Percentiles rank a stretch among this genome's conserved stretches.
Evolutionary conservation across 2,113 vertebrate genomes (phyloP).

Genomic region (Sigmodon hispidus): DNA sequence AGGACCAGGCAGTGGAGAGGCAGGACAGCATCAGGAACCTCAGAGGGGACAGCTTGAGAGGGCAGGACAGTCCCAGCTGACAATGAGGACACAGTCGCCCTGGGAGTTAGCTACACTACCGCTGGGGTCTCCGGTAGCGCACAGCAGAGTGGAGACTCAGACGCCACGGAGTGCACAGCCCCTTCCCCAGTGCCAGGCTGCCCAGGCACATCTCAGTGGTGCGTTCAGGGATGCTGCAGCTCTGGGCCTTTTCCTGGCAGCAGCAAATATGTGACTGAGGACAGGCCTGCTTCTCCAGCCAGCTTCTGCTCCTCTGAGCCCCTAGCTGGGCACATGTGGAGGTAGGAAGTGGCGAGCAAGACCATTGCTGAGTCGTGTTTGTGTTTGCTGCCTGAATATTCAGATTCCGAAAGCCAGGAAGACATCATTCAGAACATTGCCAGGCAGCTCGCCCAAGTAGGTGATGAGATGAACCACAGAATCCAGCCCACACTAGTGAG

Average conservation of each 20-base stretch:
- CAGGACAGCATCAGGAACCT: background rate
- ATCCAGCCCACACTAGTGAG: slow-evolving; percentile 76
- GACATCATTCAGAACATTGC: slow-evolving; percentile 82
- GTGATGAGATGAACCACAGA: slow-evolving; percentile 82
- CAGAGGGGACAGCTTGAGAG: background rate
- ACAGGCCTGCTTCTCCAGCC: background rate
- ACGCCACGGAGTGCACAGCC: too few species aligned
- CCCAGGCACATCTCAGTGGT: background rate
- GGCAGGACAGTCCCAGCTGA: background rate
- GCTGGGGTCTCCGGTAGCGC: too few species aligned
- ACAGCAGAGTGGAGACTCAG: background rate
- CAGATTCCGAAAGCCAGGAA: slow-evolving; percentile 70
- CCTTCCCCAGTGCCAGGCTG: background rate
- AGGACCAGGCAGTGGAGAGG: background rate
- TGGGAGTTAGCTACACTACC: too few species aligned
- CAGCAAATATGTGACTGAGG: too few species aligned
- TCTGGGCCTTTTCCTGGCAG: background rate
- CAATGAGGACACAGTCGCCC: background rate
- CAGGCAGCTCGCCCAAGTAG: slow-evolving; percentile 80
- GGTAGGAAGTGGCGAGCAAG: background rate
- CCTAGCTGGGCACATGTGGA: too few species aligned
- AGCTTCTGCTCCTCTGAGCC: background rate
- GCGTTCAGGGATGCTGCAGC: background rate
- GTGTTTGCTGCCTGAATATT: background rate
- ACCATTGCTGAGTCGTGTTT: background rate